Evolutionary conservation across 2,888 invertebrate species (phyloP), one percentile per base, ranked within the genome.

Genomic region (Spisula solida): DNA sequence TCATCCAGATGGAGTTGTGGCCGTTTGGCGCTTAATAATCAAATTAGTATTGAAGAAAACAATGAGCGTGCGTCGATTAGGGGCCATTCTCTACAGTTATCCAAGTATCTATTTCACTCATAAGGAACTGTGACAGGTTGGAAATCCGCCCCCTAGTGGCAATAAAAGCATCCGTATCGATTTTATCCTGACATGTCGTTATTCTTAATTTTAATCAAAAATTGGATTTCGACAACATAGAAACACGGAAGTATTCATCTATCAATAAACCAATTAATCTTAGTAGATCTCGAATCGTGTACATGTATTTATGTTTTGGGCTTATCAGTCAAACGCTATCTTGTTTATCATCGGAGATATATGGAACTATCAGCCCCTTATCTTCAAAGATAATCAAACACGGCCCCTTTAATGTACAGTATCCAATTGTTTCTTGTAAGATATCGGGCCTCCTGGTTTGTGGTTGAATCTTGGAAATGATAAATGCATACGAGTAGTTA

Each of bases 1-100:
- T 78, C 81, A 60, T 82, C 90, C 91, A 89, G 89, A 89, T 87
- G 91, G 82, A 82, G 31, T 60, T 60, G 83, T 81, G 85, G 82
- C 80, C 85, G 86, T 85, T 85, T 85, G 82, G 41, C 90, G 66
- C 55, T 79, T 66, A 60, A 80, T 88, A 90, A 90, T 88, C 75
- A 85, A 85, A 88, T 90, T 88, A 90, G 51, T 41, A 66, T 79
- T 55, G 51, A n/a, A 48, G 78, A 81, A 56, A 84, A 89, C 81
- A 85, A 83, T 87, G 70, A 70, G 34, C 75, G 86, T 55, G 75
- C 47, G 86, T 34, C 82, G 86, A 82, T 86, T 82, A 86, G 86
- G 86, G 86, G 81, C 29, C 81, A 47, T 70, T 48, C 82, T 55
- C 81, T 51, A 34, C 75, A 81, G 75, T 82, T 81, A 47, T 20